Percentiles rank a stretch among this genome's conserved stretches.
Evolutionary conservation across 1,140 invertebrate species (phyloP).

Genomic region (Eueides isabella): DNA sequence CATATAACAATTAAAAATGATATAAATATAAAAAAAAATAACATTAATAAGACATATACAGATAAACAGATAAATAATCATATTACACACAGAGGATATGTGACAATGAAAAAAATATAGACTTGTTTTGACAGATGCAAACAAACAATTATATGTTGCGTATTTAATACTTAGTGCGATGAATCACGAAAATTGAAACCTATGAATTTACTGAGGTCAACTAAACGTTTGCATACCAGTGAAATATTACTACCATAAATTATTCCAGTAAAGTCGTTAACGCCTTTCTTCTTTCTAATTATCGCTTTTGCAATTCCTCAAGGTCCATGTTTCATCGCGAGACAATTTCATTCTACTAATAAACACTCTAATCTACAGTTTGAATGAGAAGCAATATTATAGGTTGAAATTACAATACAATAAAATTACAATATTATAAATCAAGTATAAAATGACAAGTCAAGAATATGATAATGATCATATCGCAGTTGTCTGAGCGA

Average conservation of each 20-base stretch:
- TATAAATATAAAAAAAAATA: too few relatives aligned
- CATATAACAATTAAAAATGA: too few relatives aligned
- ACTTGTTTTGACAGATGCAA: too few relatives aligned
- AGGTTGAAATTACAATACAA: constrained; percentile 12
- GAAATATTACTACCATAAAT: neutral
- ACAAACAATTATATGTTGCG: too few relatives aligned
- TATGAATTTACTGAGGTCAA: too few relatives aligned
- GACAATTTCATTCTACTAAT: neutral
- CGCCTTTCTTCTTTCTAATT: neutral
- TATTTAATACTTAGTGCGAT: too few relatives aligned
- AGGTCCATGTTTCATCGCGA: neutral
- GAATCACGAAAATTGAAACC: too few relatives aligned
- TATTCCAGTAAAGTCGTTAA: neutral
- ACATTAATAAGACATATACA: too few relatives aligned
- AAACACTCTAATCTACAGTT: neutral
- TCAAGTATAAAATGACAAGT: neutral
- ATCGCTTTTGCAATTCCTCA: neutral
- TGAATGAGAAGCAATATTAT: neutral
- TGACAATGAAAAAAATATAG: too few relatives aligned
- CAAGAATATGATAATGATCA: neutral
- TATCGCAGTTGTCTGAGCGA: neutral
- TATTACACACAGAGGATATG: too few relatives aligned
- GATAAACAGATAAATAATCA: too few relatives aligned
- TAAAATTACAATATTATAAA: constrained; percentile 6
- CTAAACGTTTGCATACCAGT: neutral